phyloP scores from a whole-genome alignment of 2,113 vertebrate genomes.

The Pluvianellus socialis region DNA sequence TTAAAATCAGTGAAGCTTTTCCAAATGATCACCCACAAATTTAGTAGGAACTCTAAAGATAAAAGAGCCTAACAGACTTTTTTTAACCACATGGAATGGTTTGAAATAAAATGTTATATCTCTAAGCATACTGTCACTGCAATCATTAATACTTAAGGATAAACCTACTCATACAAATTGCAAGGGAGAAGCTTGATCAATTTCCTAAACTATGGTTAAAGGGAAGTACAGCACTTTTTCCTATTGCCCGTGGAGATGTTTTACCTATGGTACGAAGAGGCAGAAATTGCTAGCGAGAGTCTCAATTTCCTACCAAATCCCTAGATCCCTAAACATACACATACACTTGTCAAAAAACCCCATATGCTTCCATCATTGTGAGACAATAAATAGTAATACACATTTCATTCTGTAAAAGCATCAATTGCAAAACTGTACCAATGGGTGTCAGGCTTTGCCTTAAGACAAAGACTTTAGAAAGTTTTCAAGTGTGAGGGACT shows the following conservation, averaged over 20 bases:
- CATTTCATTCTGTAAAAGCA: not conserved
- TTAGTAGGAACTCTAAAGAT: not conserved
- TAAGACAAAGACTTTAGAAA: not conserved
- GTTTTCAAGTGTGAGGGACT: not conserved
- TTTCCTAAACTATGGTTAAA: not conserved
- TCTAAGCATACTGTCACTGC: not conserved
- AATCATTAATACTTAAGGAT: not conserved
- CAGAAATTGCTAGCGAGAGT: not conserved
- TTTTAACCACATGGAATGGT: not conserved
- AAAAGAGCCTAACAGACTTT: not conserved
- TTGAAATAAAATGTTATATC: not conserved
- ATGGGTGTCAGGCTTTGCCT: not conserved
- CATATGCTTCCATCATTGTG: not conserved
- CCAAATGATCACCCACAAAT: not conserved
- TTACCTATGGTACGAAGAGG: not conserved
- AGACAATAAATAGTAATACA: not conserved
- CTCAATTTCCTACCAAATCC: not conserved
- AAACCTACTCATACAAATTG: not conserved
- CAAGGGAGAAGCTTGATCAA: not conserved
- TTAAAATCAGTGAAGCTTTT: not conserved
- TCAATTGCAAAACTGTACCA: not conserved
- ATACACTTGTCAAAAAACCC: not conserved
- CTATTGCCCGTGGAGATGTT: not conserved
- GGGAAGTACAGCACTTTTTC: not conserved
- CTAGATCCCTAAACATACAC: not conserved